Evolutionary conservation across 2,888 invertebrate genomes (phyloP), one percentile per base, ranked within the genome.

Genomic region (Acrobasis suavella): DNA sequence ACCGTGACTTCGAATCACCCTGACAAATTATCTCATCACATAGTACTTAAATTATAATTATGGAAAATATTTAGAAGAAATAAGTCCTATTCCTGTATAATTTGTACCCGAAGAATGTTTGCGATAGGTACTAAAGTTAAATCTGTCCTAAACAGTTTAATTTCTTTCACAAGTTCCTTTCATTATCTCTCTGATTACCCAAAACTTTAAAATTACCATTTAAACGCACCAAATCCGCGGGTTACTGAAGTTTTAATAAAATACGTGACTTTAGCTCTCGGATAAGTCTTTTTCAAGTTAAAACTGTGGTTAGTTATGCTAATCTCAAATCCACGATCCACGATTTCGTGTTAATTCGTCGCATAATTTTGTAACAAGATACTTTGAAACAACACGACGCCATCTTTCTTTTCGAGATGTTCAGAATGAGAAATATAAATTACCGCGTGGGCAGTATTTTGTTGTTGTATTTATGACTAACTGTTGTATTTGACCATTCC

Each of bases 221-320:
- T 56, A 46, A 56, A 56, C 22, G 22, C 22, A 9, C 5, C 12
- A 22, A 56, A 46, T 56, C 39, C 39, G 15, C 39, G 55, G 55
- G 38, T 39, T 55, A 39, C 56, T 17, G 56, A 60, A 60, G 60
- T 60, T 60, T 60, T 60, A 60, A 60, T 60, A 60, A 60, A 60
- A 51, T 50, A 60, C 60, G 60, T 60, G 60, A 60, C 60, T 60
- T 42, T 39, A 17, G 39, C 50, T 39, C 37, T 15, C 2, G 32
- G 50, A 37, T 60, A 51, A 60, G 60, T 51, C 51, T 60, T 60
- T 42, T 38, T 56, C 56, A 22, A 56, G 56, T 56, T 42, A 56
- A 3, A 56, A 56, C 56, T 56, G 56, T 42, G 56, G 56, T 56
- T 56, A 56, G 56, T 56, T 56, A 56, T 56, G 56, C 42, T 56